Percentiles rank a stretch among this genome's conserved stretches.
phyloP scores from a whole-genome alignment of 2,888 invertebrate genomes.

The Chromoteleia sp. region DNA sequence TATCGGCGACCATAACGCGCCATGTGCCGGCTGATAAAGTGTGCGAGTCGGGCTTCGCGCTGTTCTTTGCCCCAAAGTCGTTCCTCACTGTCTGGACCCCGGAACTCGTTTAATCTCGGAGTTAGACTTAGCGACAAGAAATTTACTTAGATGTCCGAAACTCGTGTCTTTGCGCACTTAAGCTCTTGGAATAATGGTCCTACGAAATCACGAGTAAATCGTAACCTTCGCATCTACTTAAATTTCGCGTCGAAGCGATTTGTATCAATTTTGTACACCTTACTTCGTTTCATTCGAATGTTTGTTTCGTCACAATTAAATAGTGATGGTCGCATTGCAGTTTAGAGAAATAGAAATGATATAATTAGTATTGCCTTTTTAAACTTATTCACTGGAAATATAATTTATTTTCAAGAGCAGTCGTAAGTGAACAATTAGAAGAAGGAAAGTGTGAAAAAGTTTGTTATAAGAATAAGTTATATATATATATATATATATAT shows the following conservation, averaged over 20 bases:
- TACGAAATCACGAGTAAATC: slow-evolving; percentile 55
- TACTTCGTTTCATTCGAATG: too few relatives aligned
- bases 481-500: too few relatives aligned
- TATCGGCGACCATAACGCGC: slow-evolving; percentile 68
- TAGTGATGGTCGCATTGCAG: too few relatives aligned
- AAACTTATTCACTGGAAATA: neutral
- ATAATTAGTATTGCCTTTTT: too few relatives aligned
- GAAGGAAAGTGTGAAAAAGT: too few relatives aligned
- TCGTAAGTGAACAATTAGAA: neutral
- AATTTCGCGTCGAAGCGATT: slow-evolving; percentile 32
- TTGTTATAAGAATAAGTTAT: too few relatives aligned
- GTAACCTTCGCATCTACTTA: slow-evolving; percentile 39
- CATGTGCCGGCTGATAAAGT: slow-evolving; percentile 73
- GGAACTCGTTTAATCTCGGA: slow-evolving; percentile 74
- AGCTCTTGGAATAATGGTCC: slow-evolving; percentile 62
- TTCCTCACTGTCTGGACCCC: slow-evolving; percentile 66
- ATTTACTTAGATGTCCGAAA: slow-evolving; percentile 70
- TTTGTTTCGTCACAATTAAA: too few relatives aligned
- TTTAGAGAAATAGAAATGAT: too few relatives aligned
- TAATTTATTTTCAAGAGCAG: neutral
- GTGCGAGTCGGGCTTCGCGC: slow-evolving; percentile 49
- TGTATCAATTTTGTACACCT: slow-evolving; percentile 30
- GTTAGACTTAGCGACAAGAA: slow-evolving; percentile 76
- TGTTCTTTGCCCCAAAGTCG: slow-evolving; percentile 67
- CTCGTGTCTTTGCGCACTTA: slow-evolving; percentile 62